Conservation (phyloP, 2,888 invertebrate species). For the Aleiodes testaceus region DNA sequence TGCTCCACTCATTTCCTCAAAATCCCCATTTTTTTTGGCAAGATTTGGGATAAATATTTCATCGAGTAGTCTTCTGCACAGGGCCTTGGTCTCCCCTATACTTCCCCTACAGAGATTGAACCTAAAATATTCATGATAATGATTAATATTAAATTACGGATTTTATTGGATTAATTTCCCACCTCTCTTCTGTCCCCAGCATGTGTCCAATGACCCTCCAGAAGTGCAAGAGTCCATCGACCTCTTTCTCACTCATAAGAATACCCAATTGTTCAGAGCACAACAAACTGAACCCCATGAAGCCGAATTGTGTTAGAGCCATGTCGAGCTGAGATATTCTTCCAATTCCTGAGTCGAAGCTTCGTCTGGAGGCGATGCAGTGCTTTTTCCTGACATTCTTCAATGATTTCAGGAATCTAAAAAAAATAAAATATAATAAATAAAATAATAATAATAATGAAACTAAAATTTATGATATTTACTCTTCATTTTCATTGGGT, state of each 20-base stretch:
- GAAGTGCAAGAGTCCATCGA: constrained; percentile 85
- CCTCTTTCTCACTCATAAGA: constrained; percentile 77
- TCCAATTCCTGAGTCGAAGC: constrained; percentile 73
- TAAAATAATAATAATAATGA: too few relatives aligned
- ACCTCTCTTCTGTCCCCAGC: constrained; percentile 88
- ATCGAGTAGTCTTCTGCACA: constrained; percentile 76
- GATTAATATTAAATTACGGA: not conserved
- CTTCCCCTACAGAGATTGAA: constrained; percentile 82
- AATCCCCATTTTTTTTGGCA: constrained; percentile 77
- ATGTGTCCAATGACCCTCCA: constrained; percentile 89
- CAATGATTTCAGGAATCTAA: constrained; percentile 80
- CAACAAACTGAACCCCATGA: constrained; percentile 83
- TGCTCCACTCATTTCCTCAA: constrained; percentile 78
- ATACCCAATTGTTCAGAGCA: constrained; percentile 81
- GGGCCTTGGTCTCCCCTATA: constrained; percentile 78
- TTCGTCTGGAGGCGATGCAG: constrained; percentile 76
- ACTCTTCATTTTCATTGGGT: constrained; percentile 63
- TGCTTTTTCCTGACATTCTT: constrained; percentile 81
- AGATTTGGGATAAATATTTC: constrained; percentile 79
- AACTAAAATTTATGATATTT: constrained; percentile 49
- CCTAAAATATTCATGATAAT: constrained; percentile 69
- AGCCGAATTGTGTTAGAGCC: constrained; percentile 90
- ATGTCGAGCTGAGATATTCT: constrained; percentile 87
- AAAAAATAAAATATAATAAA: not conserved
- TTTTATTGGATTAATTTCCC: constrained; percentile 31